Evolutionary conservation across 53 echinoderm and acorn worm species (phyloP).

Genomic region (Hippasteria phrygiana): DNA sequence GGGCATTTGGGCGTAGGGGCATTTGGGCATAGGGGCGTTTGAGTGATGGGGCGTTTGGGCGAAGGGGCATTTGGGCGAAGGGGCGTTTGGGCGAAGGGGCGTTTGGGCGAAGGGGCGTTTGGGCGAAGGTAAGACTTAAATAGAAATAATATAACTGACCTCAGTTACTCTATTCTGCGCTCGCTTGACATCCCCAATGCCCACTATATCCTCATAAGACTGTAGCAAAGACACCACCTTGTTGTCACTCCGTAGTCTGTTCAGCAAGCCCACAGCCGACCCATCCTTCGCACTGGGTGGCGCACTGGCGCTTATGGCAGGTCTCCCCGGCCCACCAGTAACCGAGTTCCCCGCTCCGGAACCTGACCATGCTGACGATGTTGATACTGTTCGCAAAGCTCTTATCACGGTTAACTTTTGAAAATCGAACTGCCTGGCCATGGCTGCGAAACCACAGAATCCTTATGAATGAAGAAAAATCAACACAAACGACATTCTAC

Average conservation of each 20-base stretch:
- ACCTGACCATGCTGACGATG: conserved; percentile 17
- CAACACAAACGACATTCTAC: neutral
- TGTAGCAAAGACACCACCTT: conserved; percentile 61
- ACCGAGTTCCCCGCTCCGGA: conserved; percentile 15
- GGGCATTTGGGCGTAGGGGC: too few relatives aligned
- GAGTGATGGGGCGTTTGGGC: too few relatives aligned
- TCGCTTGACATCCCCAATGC: conserved; percentile 86
- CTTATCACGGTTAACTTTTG: conserved; percentile 12
- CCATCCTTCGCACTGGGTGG: neutral
- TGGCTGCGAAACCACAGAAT: neutral
- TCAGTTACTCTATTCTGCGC: conserved; percentile 85
- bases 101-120: too few relatives aligned
- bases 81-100: too few relatives aligned
- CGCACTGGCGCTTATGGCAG: neutral
- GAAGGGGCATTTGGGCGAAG: too few relatives aligned
- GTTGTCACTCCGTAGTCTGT: conserved; percentile 37
- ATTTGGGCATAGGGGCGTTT: too few relatives aligned
- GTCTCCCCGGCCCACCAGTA: conserved; percentile 4
- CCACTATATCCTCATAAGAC: conserved; percentile 87
- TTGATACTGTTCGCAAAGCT: conserved; percentile 35
- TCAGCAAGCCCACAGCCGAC: conserved; percentile 22
- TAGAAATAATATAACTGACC: conserved; percentile 49
- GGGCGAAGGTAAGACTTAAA: too few relatives aligned
- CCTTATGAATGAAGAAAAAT: neutral
- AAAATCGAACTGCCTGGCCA: conserved; percentile 58